phyloP scores from a whole-genome alignment of 2,113 vertebrate genomes.

The Lichenostomus cassidix region DNA sequence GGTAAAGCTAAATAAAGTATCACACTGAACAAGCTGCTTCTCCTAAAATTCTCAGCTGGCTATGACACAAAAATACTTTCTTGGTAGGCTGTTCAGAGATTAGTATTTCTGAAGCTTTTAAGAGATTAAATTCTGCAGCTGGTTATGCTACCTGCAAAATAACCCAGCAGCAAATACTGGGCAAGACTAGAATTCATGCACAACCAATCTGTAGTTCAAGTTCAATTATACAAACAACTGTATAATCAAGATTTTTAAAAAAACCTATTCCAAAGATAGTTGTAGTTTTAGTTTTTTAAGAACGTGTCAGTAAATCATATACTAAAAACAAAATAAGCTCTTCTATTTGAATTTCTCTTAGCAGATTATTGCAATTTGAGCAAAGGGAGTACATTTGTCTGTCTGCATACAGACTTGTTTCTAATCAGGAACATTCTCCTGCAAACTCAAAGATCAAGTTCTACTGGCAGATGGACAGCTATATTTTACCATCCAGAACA shows the following conservation, averaged over 20 bases:
- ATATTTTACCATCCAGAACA: neutral
- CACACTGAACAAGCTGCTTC: neutral
- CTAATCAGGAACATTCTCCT: neutral
- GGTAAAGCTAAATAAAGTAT: neutral
- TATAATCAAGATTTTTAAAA: neutral
- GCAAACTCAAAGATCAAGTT: neutral
- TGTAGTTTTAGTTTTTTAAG: neutral
- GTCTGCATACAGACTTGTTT: neutral
- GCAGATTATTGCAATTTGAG: neutral
- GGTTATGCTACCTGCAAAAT: neutral
- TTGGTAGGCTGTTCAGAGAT: neutral
- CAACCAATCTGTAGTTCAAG: neutral
- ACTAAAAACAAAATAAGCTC: neutral
- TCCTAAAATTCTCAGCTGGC: neutral
- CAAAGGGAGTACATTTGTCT: neutral
- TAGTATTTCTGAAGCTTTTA: neutral
- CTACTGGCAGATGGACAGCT: neutral
- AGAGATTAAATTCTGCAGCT: neutral
- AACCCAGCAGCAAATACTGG: neutral
- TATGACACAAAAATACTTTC: neutral
- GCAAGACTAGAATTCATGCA: neutral
- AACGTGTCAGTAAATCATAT: neutral
- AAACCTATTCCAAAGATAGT: neutral
- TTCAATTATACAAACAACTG: no score
- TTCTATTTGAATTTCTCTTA: neutral